Evolutionary conservation across 2,888 invertebrate species (phyloP).

Genomic region (Scrobipalpa costella): DNA sequence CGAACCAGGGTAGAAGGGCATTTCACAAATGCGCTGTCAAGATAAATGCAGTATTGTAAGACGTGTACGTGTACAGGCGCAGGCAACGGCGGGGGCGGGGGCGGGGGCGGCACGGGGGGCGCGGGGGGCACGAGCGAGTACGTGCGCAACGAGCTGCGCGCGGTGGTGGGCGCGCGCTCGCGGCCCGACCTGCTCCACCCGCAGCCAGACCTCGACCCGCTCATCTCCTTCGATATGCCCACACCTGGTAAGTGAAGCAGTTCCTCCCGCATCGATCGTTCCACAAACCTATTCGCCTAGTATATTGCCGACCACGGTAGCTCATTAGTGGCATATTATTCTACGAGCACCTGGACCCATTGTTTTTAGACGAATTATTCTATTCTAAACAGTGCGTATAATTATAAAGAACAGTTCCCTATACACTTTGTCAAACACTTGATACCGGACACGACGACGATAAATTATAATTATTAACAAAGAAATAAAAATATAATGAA

Average conservation of each 20-base stretch:
- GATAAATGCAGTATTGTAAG: no score
- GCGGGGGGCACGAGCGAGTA: slow-evolving; percentile 89
- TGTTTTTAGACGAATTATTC: no score
- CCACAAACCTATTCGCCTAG: neutral
- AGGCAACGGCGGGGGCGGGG: slow-evolving; percentile 49
- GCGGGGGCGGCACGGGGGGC: slow-evolving; percentile 65
- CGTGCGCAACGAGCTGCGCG: slow-evolving; percentile 94
- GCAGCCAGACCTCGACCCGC: slow-evolving; percentile 84
- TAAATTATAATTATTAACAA: no score
- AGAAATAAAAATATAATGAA: no score
- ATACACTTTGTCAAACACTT: no score
- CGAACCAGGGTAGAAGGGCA: neutral
- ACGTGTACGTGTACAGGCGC: slow-evolving; percentile 14
- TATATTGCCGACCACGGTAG: neutral
- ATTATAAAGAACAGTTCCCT: no score
- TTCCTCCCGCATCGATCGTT: neutral
- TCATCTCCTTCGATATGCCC: slow-evolving; percentile 86
- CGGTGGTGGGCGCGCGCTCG: slow-evolving; percentile 92
- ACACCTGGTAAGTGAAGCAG: slow-evolving; percentile 75
- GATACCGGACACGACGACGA: no score
- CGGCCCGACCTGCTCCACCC: slow-evolving; percentile 71
- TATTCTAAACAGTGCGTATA: no score
- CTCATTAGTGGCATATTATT: neutral
- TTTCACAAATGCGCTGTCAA: no score
- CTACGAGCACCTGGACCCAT: neutral